Evolutionary conservation across 2,113 vertebrate genomes (phyloP), one percentile per base, ranked within the genome.

Genomic region (Limnothrissa miodon): DNA sequence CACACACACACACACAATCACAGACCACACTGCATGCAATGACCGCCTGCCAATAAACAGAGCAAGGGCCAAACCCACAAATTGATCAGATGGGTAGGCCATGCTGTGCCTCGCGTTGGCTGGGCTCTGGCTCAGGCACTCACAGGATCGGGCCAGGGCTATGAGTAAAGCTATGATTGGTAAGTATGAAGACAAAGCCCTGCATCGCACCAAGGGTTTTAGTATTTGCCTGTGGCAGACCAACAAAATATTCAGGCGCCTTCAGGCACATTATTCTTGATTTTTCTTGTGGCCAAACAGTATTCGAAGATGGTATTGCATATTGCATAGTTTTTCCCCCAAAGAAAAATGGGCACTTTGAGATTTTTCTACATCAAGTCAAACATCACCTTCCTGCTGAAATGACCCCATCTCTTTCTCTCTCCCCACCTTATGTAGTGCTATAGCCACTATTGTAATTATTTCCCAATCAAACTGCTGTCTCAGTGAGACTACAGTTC

Each of bases 401-500:
- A 74, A 84, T 79, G 66, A 85, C 81, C 83, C 84, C 81, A 85
- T 85, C 86, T 80, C 78, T 89, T 80, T 85, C 83, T 84, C 79
- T 84, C 70, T 17, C 7, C 0, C 59, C 66, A 36, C 33, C 15
- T 74, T 74, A 36, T 74, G 66, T 17, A 74, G 62, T 33, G 13
- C 66, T 74, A 70, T 15, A 33, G 25, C 80, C 86, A 79, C 83
- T 44, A 81, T 84, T 86, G 80, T 82, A 78, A 80, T 87, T 86
- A 83, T 82, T 82, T 87, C 83, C 82, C 84, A 82, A 86, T 89
- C 87, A 87, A 74, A 74, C 33, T 79, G 85, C 74, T 86, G 86
- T 85, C 87, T 87, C 86, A 79, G 86, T 87, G 39, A 88, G 70
- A 83, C 45, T 59, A 56, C 39, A 86, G 89, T 90, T 87, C 29